These are phyloP conservation scores for Cliona cf. orientalis DNA, from an alignment of 37 sponge, comb jelly and placozoan species.

Conservation along the genomic window DNA sequence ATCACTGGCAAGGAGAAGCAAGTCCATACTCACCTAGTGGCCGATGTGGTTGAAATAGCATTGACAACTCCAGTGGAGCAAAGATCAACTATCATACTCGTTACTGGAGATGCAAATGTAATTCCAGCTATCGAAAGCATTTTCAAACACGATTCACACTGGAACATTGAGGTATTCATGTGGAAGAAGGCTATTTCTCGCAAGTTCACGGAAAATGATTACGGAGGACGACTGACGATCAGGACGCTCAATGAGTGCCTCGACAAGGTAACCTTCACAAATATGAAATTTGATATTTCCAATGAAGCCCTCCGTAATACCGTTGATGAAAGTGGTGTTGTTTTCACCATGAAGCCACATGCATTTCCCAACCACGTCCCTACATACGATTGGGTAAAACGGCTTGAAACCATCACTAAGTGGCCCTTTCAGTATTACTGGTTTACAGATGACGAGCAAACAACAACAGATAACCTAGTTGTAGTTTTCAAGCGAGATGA, in stretches of 20 bases:
- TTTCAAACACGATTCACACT: neutral
- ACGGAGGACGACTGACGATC: neutral
- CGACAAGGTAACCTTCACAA: too few species aligned
- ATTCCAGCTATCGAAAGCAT: constrained; percentile 30
- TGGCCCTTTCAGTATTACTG: constrained; percentile 30
- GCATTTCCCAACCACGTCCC: neutral
- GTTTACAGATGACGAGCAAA: neutral
- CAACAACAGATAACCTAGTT: constrained; percentile 8
- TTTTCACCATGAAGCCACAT: neutral
- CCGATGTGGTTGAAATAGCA: constrained; percentile 18
- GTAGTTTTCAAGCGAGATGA: constrained; percentile 5
- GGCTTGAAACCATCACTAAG: constrained; percentile 17
- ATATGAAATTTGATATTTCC: too few species aligned
- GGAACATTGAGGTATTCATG: constrained; percentile 37
- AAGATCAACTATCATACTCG: constrained; percentile 23
- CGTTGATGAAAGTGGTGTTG: neutral
- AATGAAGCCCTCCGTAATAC: too few species aligned
- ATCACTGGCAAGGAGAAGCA: constrained; percentile 48
- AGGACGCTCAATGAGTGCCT: neutral
- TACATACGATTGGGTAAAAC: neutral
- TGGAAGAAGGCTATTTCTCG: constrained; percentile 48
- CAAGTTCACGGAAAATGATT: neutral
- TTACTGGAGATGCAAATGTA: constrained; percentile 40
- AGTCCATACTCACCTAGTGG: constrained; percentile 32
- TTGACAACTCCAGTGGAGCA: constrained; percentile 22